Percentiles rank a stretch among this genome's conserved stretches.
These are phyloP conservation scores for Erpetoichthys calabaricus DNA, from an alignment of 2,797 vertebrate genomes.

Conservation along the genomic window DNA sequence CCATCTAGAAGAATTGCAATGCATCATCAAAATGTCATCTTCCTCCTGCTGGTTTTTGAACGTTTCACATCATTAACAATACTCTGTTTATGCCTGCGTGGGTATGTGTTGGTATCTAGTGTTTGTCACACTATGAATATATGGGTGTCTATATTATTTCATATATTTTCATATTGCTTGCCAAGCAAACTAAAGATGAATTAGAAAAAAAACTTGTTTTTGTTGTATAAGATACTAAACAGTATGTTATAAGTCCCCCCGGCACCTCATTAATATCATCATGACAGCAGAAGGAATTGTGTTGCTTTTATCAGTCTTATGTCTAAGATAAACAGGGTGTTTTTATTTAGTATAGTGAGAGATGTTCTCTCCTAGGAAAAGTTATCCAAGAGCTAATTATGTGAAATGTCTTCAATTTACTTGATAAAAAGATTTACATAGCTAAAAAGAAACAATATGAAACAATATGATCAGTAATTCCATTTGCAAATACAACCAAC, in stretches of 20 bases:
- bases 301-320: slow-evolving; percentile 1
- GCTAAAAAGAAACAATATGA: too few relatives aligned
- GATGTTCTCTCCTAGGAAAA: too few relatives aligned
- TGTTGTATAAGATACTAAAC: slow-evolving; percentile 2
- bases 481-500: too few relatives aligned
- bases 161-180: slow-evolving; percentile 1
- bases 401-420: too few relatives aligned
- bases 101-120: not conserved
- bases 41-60: not conserved
- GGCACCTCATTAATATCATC: slow-evolving; percentile 6
- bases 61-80: slow-evolving; percentile 2
- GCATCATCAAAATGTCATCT: slow-evolving; percentile 1
- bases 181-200: not conserved
- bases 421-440: too few relatives aligned
- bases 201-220: not conserved
- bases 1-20: not conserved
- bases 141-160: not conserved
- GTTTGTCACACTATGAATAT: too few relatives aligned
- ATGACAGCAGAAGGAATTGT: slow-evolving; percentile 4
- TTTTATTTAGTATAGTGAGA: too few relatives aligned
- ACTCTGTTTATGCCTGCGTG: not conserved
- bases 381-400: too few relatives aligned
- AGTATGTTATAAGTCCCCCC: slow-evolving; percentile 2
- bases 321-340: slow-evolving; percentile 5
- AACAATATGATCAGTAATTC: too few relatives aligned